phyloP scores from a whole-genome alignment of 2,888 invertebrate species.

The Colostygia pectinataria region DNA sequence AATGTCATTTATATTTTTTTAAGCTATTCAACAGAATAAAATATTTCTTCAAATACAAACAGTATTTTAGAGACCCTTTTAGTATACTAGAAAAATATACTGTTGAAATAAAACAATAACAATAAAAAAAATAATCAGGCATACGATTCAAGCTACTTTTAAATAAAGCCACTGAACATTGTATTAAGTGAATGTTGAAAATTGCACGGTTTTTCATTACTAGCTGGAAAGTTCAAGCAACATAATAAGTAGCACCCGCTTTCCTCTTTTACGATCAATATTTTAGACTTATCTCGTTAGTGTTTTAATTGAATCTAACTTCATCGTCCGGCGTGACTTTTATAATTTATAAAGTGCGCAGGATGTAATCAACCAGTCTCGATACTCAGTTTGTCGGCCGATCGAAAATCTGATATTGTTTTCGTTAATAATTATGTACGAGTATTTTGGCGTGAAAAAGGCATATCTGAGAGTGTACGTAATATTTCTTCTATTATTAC shows the following conservation, averaged over 20 bases:
- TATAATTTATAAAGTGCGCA: not conserved
- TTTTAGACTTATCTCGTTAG: conserved; percentile 29
- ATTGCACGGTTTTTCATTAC: conserved; percentile 20
- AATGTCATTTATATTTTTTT: no score
- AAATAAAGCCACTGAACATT: conserved; percentile 1
- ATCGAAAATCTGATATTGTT: not conserved
- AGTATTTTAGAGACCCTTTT: no score
- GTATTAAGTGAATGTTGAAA: conserved; percentile 1
- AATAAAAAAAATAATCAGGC: not conserved
- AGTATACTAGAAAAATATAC: no score
- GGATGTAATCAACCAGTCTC: not conserved
- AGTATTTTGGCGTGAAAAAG: not conserved
- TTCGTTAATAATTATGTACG: not conserved
- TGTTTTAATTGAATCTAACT: conserved; percentile 42
- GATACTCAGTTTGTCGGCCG: not conserved
- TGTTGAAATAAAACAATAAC: no score
- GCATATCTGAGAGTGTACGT: no score
- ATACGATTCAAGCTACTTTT: not conserved
- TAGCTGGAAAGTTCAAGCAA: conserved; percentile 13
- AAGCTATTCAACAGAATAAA: no score
- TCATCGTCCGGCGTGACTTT: conserved; percentile 25
- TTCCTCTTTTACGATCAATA: conserved; percentile 20
- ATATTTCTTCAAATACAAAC: no score
- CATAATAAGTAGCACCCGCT: conserved; percentile 18
- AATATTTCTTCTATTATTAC: no score